Percentiles rank a stretch among this genome's conserved stretches.
These are phyloP conservation scores for Lineus longissimus DNA, from an alignment of 1,140 invertebrate species.

Conservation along the genomic window DNA sequence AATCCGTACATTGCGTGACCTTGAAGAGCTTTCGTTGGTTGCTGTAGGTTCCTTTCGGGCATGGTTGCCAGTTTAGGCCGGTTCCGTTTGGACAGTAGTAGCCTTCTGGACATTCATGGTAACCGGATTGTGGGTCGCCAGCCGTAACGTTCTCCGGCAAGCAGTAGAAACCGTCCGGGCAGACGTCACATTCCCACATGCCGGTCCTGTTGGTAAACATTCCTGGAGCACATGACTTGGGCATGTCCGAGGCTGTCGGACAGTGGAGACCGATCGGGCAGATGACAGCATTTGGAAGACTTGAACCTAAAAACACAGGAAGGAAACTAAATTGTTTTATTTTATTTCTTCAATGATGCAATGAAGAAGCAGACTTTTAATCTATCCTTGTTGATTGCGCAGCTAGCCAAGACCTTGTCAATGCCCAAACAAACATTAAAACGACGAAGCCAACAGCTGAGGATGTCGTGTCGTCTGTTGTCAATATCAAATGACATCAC, in stretches of 20 bases:
- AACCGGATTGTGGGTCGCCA: slow-evolving; percentile 31
- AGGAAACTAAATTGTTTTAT: slow-evolving; percentile 9
- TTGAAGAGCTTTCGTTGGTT: slow-evolving; percentile 33
- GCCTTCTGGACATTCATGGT: slow-evolving; percentile 42
- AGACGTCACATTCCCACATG: slow-evolving; percentile 38
- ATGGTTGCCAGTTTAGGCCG: slow-evolving; percentile 41
- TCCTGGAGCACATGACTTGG: slow-evolving; percentile 36
- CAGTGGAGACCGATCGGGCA: slow-evolving; percentile 44
- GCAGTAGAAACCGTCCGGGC: slow-evolving; percentile 45
- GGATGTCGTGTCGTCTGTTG: too few species aligned
- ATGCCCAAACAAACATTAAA: too few species aligned
- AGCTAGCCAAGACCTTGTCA: too few species aligned
- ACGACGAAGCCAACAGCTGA: too few species aligned
- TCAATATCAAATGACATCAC: too few species aligned
- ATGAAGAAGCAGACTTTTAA: neutral
- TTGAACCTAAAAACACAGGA: slow-evolving; percentile 40
- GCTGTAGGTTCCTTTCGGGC: slow-evolving; percentile 46
- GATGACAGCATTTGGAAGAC: slow-evolving; percentile 21
- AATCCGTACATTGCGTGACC: slow-evolving; percentile 41
- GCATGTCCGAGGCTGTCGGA: slow-evolving; percentile 37
- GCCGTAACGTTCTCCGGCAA: slow-evolving; percentile 38
- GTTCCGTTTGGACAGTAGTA: slow-evolving; percentile 47
- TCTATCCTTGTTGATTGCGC: too few species aligned
- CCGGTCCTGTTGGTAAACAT: slow-evolving; percentile 41
- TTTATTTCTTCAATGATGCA: too few species aligned